Conservation (phyloP, 2,888 invertebrate species). For the Metacarcinus magister region DNA sequence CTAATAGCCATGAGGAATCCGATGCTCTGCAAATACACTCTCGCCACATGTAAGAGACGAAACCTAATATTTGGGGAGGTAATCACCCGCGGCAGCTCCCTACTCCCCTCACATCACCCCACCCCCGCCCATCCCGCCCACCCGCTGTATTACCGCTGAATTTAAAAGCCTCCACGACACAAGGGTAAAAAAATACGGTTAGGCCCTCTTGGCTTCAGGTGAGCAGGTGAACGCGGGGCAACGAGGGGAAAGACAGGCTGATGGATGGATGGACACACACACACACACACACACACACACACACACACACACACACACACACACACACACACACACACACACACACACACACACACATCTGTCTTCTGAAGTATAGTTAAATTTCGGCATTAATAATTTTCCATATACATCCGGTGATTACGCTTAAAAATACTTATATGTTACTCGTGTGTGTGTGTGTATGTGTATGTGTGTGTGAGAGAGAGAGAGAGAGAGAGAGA, state of each 20-base stretch:
- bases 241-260: neutral
- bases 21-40: constrained; percentile 65
- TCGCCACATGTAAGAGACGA: constrained; percentile 63
- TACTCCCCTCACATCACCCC: neutral
- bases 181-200: neutral
- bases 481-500: neutral
- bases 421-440: no score
- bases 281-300: constrained; percentile 43
- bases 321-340: neutral
- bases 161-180: constrained; percentile 52
- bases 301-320: constrained; percentile 20
- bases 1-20: constrained; percentile 66
- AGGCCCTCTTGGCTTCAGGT: neutral
- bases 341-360: neutral
- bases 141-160: neutral
- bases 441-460: no score
- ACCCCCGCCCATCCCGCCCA: neutral
- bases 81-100: constrained; percentile 50
- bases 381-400: no score
- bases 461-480: neutral
- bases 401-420: no score
- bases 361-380: no score
- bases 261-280: neutral
- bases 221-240: neutral
- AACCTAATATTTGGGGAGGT: constrained; percentile 62